Evolutionary conservation across 2,888 invertebrate genomes (phyloP), one percentile per base, ranked within the genome.

Genomic region (Meganola albula): DNA sequence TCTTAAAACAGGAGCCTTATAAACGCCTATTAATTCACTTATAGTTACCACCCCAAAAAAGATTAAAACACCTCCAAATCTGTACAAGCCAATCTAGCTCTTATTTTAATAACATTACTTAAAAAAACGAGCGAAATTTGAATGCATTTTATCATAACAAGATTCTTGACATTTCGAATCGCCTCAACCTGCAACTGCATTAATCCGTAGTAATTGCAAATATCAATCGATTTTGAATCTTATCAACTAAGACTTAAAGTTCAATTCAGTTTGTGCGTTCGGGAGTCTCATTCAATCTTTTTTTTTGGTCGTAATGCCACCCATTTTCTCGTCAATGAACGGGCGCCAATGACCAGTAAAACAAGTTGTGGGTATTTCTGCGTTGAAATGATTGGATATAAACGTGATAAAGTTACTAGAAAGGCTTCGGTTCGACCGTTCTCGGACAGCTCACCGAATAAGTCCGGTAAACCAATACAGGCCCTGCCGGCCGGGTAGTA

Each of bases 261-360:
- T 2, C 13, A 9, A 23, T 42, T 59, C 57, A 0, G 3, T 1
- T 10, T 49, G 31, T 0, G 7, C 9, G 1, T 1, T 20, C 4
- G 9, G 1, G 2, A 1, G 1, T 10, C 34, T 40, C 54, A 58
- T 57, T 66, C 49, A 58, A 34, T 45, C 38, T 63, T 63, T 62
- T 59, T 62, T 66, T 57, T 49, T 47, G 24, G 21, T 24, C 31
- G 27, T 35, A 41, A 49, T 55, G 40, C 62, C 63, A 60, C 58
- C 59, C 64, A 64, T 63, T 66, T 63, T 52, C 58, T 61, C 52
- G 59, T 71, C 60, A 73, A 71, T 74, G 73, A 68, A 54, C 53
- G 63, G 71, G 73, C 72, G 73, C 73, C 72, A 57, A 37, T 24
- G 48, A 68, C 71, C 63, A 39, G 71, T 73, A 66, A 58, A 50